phyloP scores from a whole-genome alignment of 2,113 vertebrate species.

The Cromileptes altivelis region DNA sequence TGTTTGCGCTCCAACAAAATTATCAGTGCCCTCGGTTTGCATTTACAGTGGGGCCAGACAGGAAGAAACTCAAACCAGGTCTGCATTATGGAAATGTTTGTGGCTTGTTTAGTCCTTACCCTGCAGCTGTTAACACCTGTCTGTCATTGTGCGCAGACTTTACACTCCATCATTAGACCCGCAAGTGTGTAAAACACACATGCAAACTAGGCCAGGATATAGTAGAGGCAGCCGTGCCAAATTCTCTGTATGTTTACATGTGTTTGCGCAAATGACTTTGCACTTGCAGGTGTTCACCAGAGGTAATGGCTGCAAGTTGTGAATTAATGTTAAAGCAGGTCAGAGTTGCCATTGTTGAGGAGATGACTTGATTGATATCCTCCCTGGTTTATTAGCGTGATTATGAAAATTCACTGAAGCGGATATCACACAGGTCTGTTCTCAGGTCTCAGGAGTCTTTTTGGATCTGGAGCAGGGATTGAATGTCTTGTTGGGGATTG shows the following conservation, averaged over 20 bases:
- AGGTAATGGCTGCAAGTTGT: constrained; percentile 31
- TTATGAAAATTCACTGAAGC: constrained; percentile 48
- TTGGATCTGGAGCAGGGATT: constrained; percentile 13
- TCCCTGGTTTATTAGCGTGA: constrained; percentile 27
- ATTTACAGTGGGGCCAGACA: constrained; percentile 38
- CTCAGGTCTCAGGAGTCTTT: constrained; percentile 20
- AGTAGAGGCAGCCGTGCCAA: constrained; percentile 18
- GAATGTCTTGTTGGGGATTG: constrained; percentile 17
- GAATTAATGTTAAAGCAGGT: constrained; percentile 17
- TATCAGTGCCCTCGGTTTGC: constrained; percentile 29
- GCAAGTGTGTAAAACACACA: constrained; percentile 50
- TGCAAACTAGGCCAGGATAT: constrained; percentile 16
- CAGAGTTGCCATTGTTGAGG: constrained; percentile 7
- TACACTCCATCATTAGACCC: constrained; percentile 66
- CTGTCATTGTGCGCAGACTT: constrained; percentile 60
- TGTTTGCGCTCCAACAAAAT: constrained; percentile 29
- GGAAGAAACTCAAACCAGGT: constrained; percentile 37
- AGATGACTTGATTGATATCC: constrained; percentile 38
- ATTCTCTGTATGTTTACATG: constrained; percentile 35
- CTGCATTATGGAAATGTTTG: constrained; percentile 60
- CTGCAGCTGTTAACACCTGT: constrained; percentile 72
- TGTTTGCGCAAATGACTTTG: constrained; percentile 40
- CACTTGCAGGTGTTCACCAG: constrained; percentile 59
- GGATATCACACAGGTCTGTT: constrained; percentile 27
- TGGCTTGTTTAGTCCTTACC: constrained; percentile 61